A percentile compares a stretch with the other conserved stretches of the same genome.
Evolutionary conservation across 2,113 vertebrate genomes (phyloP).

Genomic region (Azemiops feae): DNA sequence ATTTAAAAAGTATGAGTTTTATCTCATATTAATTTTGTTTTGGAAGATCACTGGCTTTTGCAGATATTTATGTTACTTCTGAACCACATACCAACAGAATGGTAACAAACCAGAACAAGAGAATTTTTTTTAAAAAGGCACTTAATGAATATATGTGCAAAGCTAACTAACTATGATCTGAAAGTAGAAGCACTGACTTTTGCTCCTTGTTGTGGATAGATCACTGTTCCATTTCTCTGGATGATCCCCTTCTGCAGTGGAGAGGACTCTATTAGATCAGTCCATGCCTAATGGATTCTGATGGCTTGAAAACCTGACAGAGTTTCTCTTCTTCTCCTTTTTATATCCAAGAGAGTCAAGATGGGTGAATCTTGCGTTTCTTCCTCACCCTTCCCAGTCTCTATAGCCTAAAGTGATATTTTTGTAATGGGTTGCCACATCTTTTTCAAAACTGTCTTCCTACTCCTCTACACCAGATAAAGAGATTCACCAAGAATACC

Average conservation of each 20-base stretch:
- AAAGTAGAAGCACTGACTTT: background rate
- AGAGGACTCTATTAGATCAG: background rate
- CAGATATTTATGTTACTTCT: background rate
- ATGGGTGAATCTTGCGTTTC: background rate
- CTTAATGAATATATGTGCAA: background rate
- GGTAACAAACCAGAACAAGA: background rate
- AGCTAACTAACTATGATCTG: background rate
- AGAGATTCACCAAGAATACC: background rate
- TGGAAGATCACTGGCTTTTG: background rate
- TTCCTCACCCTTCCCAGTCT: background rate
- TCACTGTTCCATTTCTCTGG: background rate
- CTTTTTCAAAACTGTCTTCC: background rate
- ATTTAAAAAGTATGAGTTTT: background rate
- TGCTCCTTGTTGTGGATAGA: background rate
- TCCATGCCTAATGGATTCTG: background rate
- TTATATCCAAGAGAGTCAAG: background rate
- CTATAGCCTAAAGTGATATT: background rate
- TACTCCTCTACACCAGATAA: background rate
- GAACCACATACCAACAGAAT: background rate
- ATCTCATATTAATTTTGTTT: background rate
- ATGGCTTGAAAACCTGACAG: background rate
- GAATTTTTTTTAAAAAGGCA: background rate
- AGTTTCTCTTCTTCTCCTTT: background rate
- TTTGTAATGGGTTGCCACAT: background rate
- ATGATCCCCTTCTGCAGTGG: background rate